Conservation (phyloP, 53 echinoderm and acorn worm genomes). For the Actinopyga echinites region DNA sequence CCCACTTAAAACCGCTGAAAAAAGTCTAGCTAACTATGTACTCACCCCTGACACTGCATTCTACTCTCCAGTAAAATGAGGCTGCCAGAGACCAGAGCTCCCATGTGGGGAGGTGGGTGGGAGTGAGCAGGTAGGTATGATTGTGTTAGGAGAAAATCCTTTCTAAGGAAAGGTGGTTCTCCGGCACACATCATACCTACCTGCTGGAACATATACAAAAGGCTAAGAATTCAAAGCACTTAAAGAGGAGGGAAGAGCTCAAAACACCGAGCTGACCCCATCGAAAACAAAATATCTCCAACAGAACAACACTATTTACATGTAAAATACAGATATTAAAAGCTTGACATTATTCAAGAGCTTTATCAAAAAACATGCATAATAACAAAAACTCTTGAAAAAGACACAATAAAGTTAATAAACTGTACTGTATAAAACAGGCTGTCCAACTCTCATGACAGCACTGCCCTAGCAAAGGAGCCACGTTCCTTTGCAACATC, state of each 20-base stretch:
- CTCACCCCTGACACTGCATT: neutral
- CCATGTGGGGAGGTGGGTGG: constrained; percentile 2
- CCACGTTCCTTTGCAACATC: neutral
- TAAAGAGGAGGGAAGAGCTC: neutral
- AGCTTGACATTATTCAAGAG: neutral
- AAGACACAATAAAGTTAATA: neutral
- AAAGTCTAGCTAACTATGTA: neutral
- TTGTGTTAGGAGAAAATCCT: no score
- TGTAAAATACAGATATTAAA: neutral
- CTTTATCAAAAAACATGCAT: neutral
- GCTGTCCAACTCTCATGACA: neutral
- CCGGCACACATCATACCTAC: neutral
- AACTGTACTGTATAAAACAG: neutral
- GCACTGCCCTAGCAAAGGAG: neutral
- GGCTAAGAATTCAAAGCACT: neutral
- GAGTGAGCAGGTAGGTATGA: neutral
- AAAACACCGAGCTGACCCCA: neutral
- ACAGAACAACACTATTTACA: neutral
- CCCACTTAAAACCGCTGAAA: neutral
- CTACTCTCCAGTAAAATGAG: constrained; percentile 10
- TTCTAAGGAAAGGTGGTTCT: neutral
- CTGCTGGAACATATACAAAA: neutral
- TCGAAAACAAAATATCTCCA: neutral
- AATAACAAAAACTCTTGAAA: neutral
- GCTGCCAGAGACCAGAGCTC: neutral